A percentile compares a stretch with the other conserved stretches of the same genome.
Conservation (phyloP, 1,140 invertebrate genomes). For the Microplitis demolitor region DNA sequence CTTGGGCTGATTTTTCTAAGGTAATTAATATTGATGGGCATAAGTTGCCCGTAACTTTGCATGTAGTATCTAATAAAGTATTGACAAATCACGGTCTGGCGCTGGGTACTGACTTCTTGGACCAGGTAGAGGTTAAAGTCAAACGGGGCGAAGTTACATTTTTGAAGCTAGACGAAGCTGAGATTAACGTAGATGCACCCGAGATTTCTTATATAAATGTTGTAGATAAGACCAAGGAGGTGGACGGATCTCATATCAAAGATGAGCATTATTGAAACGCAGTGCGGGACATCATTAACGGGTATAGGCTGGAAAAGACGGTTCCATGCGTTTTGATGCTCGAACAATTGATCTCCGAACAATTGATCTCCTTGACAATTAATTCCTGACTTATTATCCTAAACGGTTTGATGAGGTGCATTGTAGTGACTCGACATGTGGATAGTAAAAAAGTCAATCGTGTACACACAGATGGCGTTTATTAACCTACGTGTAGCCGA, state of each 20-base stretch:
- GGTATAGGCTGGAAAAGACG: constrained; percentile 1
- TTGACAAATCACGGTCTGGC: constrained; percentile 9
- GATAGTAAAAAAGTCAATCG: too few relatives aligned
- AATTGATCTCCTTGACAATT: too few relatives aligned
- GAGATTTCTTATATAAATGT: constrained; percentile 5
- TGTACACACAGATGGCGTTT: too few relatives aligned
- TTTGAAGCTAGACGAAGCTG: neutral
- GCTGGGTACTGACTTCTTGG: constrained; percentile 18
- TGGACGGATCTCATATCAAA: neutral
- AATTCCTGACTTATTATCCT: too few relatives aligned
- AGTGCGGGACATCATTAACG: neutral
- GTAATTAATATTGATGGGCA: constrained; percentile 9
- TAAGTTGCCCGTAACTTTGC: neutral
- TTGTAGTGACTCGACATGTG: too few relatives aligned
- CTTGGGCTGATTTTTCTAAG: constrained; percentile 6
- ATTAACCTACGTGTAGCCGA: too few relatives aligned
- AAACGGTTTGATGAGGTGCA: too few relatives aligned
- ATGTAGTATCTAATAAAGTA: constrained; percentile 10
- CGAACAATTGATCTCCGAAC: too few relatives aligned
- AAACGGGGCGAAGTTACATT: neutral
- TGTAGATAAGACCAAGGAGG: neutral
- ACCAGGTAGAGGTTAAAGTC: neutral
- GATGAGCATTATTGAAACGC: neutral
- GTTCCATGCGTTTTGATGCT: too few relatives aligned
- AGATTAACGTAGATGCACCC: neutral